Conservation (phyloP, 2,113 vertebrate genomes). For the Ophiodon elongatus region DNA sequence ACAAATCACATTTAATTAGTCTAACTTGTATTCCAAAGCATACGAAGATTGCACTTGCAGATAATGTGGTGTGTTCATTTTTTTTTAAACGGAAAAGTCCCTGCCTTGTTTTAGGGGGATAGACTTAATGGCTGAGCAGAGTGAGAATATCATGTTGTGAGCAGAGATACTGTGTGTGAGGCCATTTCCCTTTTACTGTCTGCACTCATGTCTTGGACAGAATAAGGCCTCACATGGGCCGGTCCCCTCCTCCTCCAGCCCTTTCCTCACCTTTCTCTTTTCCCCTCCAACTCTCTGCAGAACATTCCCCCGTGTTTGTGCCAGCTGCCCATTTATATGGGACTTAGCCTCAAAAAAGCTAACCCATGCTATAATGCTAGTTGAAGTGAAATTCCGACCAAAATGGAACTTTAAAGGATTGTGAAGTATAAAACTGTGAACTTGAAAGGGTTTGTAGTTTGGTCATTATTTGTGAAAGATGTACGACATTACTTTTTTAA, state of each 20-base stretch:
- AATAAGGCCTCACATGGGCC: constrained; percentile 50
- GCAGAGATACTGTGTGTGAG: constrained; percentile 36
- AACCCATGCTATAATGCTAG: neutral
- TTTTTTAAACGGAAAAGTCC: constrained; percentile 7
- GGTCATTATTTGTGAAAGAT: no score
- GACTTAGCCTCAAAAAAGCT: neutral
- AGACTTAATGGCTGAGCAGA: constrained; percentile 8
- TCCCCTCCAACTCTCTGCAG: constrained; percentile 1
- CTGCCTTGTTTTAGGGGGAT: neutral
- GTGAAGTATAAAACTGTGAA: neutral
- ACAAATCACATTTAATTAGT: neutral
- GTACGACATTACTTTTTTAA: no score
- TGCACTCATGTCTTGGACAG: constrained; percentile 40
- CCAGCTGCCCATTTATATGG: neutral
- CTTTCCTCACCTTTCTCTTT: constrained; percentile 12
- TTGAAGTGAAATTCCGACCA: neutral
- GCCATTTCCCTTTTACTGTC: constrained; percentile 63
- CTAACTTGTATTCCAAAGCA: neutral
- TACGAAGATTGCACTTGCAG: neutral
- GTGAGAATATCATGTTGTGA: constrained; percentile 48
- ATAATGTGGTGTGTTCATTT: neutral
- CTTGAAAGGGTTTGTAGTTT: neutral
- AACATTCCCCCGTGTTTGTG: neutral
- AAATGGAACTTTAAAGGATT: neutral
- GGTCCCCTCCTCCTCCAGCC: neutral